Conservation (phyloP, 1,140 invertebrate genomes). For the Bombus breviceps region DNA sequence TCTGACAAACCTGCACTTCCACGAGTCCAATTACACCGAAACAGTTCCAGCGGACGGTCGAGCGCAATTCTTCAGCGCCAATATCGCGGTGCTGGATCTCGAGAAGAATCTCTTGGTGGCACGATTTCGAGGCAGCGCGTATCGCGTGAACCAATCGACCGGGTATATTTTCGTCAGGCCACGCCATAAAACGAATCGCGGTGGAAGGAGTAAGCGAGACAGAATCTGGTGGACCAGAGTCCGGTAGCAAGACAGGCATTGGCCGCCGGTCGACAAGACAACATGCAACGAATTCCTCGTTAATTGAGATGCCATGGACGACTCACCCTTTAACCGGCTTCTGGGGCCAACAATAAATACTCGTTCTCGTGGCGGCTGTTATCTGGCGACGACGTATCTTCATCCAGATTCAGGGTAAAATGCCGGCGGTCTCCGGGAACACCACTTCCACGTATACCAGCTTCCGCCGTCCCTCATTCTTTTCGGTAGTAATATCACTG, state of each 20-base stretch:
- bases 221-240: too few relatives aligned
- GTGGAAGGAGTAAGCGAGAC: background rate
- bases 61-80: background rate
- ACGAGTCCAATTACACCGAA: conserved; percentile 1
- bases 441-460: conserved; percentile 22
- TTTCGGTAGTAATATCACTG: conserved; percentile 54
- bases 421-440: background rate
- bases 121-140: background rate
- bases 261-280: conserved; percentile 1
- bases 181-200: background rate
- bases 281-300: conserved; percentile 34
- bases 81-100: conserved; percentile 7
- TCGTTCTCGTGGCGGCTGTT: background rate
- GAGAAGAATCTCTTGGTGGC: background rate
- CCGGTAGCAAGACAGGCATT: background rate
- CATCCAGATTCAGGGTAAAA: conserved; percentile 33
- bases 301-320: conserved; percentile 31
- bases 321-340: conserved; percentile 19
- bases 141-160: conserved; percentile 19
- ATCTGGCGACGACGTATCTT: conserved; percentile 46
- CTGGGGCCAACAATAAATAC: conserved; percentile 39
- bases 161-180: background rate
- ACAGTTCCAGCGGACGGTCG: background rate
- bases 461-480: conserved; percentile 24
- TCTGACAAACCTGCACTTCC: background rate